A percentile compares a stretch with the other conserved stretches of the same genome.
phyloP scores from a whole-genome alignment of 2,113 vertebrate species.

The Setophaga coronata region DNA sequence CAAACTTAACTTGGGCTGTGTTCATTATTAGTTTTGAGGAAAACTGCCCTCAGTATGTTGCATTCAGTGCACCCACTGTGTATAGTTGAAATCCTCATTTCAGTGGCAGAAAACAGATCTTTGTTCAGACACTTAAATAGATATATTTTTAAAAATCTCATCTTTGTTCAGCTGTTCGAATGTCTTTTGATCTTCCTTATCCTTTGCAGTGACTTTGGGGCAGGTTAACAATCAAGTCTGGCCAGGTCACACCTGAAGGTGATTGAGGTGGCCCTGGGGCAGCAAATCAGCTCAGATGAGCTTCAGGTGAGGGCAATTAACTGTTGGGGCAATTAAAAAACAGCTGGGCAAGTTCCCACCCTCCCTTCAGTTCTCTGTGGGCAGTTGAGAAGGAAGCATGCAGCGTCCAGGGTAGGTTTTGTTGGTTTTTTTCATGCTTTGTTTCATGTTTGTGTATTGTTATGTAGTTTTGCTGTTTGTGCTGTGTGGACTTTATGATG shows the following conservation, averaged over 20 bases:
- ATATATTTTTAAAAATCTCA: neutral
- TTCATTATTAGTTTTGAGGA: neutral
- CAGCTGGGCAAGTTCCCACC: neutral
- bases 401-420: accelerated
- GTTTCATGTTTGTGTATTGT: accelerated
- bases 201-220: neutral
- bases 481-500: neutral
- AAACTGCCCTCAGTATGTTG: neutral
- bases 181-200: neutral
- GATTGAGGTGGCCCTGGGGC: neutral
- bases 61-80: accelerated
- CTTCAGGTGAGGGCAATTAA: neutral
- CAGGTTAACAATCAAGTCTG: neutral
- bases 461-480: neutral
- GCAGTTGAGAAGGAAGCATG: accelerated
- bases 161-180: neutral
- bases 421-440: accelerated
- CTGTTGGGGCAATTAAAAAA: neutral
- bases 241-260: neutral
- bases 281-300: neutral
- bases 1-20: neutral
- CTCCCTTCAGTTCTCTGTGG: neutral
- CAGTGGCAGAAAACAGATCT: neutral
- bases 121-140: neutral
- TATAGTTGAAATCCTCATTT: neutral